Evolutionary conservation across 1,140 invertebrate species (phyloP), one percentile per base, ranked within the genome.

Genomic region (Megalopta genalis): DNA sequence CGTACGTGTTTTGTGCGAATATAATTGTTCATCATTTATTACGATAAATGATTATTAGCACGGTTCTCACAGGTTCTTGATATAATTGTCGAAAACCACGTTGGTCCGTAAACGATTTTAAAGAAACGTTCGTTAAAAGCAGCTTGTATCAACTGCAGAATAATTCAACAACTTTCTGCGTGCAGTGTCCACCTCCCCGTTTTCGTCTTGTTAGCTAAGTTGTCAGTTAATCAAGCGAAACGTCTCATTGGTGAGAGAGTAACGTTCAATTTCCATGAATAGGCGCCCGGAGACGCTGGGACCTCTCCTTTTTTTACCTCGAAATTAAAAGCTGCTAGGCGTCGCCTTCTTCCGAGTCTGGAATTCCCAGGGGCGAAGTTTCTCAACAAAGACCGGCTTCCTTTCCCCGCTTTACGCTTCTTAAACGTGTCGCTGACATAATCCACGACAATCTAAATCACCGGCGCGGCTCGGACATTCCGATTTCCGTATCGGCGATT

Each of bases 231-330:
- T 66, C 64, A 66, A 23, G 64, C 39, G 64, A 46, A 66, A 66
- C 64, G 64, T 66, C 64, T 66, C 39, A 39, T 66, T 66, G 64
- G 64, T 46, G 64, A 21, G 12, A 46, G 64, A 66, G 64, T 66
- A 66, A 66, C 64, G 64, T 66, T 66, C 64, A 66, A 66, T 66
- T 66, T 66, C 64, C 64, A 66, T 66, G 64, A 66, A 66, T 66
- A 66, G 64, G 64, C 64, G 64, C 12, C 39, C n/a, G n/a, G 39
- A 66, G 64, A 66, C 64, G 64, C 5, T 10, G 42, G 64, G n/a
- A 66, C n/a, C 64, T 66, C n/a, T 14, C 3, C 42, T 39, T 32
- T 32, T 64, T 66, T 66, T 49, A 46, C 39, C 39, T 46, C 64
- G 64, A 66, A 66, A 66, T 66, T 66, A 66, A 66, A 66, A 66